Percentiles rank a stretch among this genome's conserved stretches.
Evolutionary conservation across 2,797 vertebrate species (phyloP).

Genomic region (Uromys caudimaculatus): DNA sequence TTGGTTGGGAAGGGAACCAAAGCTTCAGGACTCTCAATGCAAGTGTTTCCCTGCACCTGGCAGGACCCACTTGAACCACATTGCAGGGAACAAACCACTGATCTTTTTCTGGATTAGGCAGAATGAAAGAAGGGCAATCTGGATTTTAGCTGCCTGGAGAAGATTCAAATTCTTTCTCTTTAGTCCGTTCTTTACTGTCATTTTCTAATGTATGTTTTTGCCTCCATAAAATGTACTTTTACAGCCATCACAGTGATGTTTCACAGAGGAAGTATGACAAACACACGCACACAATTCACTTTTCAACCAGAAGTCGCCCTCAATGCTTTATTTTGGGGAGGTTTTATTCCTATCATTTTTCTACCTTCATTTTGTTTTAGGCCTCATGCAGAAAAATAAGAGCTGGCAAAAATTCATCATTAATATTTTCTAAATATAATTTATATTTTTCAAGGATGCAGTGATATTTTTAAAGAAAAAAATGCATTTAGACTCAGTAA

Average conservation of each 20-base stretch:
- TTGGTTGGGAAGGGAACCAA: background rate
- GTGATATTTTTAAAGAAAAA: constrained; percentile 41
- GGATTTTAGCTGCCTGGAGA: background rate
- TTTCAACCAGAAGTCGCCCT: constrained; percentile 18
- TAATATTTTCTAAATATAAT: background rate
- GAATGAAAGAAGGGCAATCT: background rate
- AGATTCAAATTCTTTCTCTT: constrained; percentile 1
- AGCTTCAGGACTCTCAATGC: background rate
- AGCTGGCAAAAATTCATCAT: background rate
- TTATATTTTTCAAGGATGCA: background rate
- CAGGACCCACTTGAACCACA: background rate
- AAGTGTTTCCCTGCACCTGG: background rate
- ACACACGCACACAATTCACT: background rate
- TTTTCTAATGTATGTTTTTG: background rate
- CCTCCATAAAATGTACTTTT: background rate
- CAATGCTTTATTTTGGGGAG: background rate
- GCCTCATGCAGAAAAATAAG: background rate
- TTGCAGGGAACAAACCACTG: background rate
- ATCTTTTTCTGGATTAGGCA: background rate
- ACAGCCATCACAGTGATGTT: background rate
- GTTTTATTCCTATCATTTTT: background rate
- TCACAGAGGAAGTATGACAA: background rate
- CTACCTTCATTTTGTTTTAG: background rate
- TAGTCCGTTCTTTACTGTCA: background rate
- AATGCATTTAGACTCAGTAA: background rate